phyloP scores from a whole-genome alignment of 37 sponge, comb jelly and placozoan species.

The Ianthella basta region DNA sequence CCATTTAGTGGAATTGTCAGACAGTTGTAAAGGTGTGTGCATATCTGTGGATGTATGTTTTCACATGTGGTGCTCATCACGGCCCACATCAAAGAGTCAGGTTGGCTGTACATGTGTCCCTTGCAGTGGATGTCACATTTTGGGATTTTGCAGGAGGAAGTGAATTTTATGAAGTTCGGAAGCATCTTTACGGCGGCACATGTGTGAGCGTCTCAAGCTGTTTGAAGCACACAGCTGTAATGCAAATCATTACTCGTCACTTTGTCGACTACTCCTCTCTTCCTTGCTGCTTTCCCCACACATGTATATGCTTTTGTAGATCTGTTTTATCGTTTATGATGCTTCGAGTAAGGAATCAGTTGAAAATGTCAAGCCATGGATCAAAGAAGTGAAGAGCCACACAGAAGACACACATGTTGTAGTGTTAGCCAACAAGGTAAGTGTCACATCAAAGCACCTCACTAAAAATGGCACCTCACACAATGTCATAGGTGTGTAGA shows the following conservation, averaged over 20 bases:
- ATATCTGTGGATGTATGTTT: background rate
- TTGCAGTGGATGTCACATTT: slow-evolving; percentile 32
- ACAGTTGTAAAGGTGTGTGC: background rate
- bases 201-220: background rate
- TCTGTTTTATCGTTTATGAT: slow-evolving; percentile 12
- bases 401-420: background rate
- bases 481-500: too few relatives aligned
- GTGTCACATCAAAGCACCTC: too few relatives aligned
- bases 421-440: slow-evolving; percentile 3
- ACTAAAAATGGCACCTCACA: too few relatives aligned
- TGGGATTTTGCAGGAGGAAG: slow-evolving; percentile 42
- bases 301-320: background rate
- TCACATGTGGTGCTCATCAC: background rate
- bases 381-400: background rate
- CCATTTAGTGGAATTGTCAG: background rate
- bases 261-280: background rate
- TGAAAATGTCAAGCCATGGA: background rate
- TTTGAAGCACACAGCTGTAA: background rate
- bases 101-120: too few relatives aligned
- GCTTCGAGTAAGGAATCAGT: background rate
- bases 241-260: too few relatives aligned
- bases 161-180: slow-evolving; percentile 14
- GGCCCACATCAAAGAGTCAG: too few relatives aligned
- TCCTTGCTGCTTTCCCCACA: background rate
- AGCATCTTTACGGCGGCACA: background rate